Evolutionary conservation across 2,888 invertebrate species (phyloP).

Genomic region (Eumerus sabulonum): DNA sequence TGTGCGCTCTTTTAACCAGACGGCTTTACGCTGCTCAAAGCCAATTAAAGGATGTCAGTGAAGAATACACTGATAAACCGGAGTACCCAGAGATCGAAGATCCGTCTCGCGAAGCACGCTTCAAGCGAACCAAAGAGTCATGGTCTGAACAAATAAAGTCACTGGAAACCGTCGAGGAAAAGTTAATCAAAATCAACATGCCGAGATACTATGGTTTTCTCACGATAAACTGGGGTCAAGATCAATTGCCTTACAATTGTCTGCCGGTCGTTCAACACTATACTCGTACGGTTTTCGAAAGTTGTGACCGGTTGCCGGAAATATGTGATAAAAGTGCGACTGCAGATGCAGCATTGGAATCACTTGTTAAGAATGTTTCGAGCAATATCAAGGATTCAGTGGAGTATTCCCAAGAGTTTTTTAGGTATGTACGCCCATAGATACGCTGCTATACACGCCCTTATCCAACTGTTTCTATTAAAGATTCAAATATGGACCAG

Average conservation of each 20-base stretch:
- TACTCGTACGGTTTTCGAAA: slow-evolving; percentile 87
- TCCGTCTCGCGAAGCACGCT: slow-evolving; percentile 80
- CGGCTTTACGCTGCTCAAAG: slow-evolving; percentile 38
- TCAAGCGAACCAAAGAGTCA: slow-evolving; percentile 79
- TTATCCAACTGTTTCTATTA: not conserved
- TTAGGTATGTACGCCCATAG: slow-evolving; percentile 68
- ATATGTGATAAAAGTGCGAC: not conserved
- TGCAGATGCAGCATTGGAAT: slow-evolving; percentile 53
- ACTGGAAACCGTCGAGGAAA: slow-evolving; percentile 89
- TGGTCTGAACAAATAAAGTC: slow-evolving; percentile 82
- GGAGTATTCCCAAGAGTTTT: slow-evolving; percentile 73
- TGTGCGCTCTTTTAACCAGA: not conserved
- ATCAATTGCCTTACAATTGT: slow-evolving; percentile 83
- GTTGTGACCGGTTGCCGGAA: slow-evolving; percentile 76
- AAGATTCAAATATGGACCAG: slow-evolving; percentile 33
- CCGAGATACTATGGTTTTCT: slow-evolving; percentile 90
- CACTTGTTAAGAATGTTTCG: slow-evolving; percentile 70
- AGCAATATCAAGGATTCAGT: slow-evolving; percentile 74
- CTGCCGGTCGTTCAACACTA: slow-evolving; percentile 86
- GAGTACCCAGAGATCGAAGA: slow-evolving; percentile 79
- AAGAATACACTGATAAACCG: slow-evolving; percentile 72
- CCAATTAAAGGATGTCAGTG: slow-evolving; percentile 2
- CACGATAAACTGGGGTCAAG: slow-evolving; percentile 82
- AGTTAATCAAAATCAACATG: slow-evolving; percentile 90
- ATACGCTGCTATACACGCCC: no score